These are phyloP conservation scores for Megaceryle maxima DNA, from an alignment of 2,113 vertebrate species.

Conservation along the genomic window DNA sequence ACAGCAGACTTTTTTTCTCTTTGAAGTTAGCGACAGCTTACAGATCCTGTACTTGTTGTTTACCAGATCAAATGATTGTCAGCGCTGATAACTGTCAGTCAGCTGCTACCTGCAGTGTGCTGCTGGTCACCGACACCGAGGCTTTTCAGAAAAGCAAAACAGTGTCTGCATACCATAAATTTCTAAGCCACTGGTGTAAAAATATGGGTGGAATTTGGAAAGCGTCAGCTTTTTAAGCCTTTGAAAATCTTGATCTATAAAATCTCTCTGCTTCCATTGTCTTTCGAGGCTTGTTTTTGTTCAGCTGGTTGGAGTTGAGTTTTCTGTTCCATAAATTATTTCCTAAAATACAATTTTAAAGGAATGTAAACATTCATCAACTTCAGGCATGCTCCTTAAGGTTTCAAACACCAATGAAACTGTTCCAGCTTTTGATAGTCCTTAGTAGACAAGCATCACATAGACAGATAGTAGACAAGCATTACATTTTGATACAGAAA, in stretches of 20 bases:
- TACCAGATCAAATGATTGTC: background rate
- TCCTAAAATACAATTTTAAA: background rate
- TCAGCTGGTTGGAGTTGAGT: background rate
- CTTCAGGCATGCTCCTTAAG: background rate
- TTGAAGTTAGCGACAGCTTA: background rate
- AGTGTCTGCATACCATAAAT: background rate
- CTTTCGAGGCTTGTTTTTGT: background rate
- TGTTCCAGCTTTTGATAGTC: background rate
- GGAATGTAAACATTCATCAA: background rate
- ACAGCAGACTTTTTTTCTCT: background rate
- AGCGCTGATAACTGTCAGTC: background rate
- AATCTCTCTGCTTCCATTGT: background rate
- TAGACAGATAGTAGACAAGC: no score
- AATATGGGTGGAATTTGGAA: background rate
- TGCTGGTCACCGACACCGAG: background rate
- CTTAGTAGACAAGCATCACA: no score
- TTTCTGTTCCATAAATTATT: background rate
- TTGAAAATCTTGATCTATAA: background rate
- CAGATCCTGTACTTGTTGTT: background rate
- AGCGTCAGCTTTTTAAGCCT: background rate
- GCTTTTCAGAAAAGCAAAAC: background rate
- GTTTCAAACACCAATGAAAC: background rate
- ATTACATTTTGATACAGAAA: background rate
- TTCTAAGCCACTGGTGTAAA: background rate
- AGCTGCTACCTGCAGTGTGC: no score